Conservation (phyloP, 2,113 vertebrate species). For the Aphyosemion australe region DNA sequence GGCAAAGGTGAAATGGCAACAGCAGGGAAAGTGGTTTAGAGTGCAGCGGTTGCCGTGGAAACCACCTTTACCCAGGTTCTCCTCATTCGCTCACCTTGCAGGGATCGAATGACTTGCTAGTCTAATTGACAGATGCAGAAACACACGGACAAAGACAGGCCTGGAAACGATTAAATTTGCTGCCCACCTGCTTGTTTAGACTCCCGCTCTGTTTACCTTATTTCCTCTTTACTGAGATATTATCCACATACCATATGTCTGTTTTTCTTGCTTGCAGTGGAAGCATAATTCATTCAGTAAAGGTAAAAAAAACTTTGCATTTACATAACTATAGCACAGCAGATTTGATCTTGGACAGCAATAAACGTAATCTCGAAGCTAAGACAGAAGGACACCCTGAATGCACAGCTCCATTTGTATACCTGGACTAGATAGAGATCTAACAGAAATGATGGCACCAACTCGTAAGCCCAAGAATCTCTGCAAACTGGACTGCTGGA, state of each 20-base stretch:
- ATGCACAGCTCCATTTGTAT: too few relatives aligned
- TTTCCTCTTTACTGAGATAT: constrained; percentile 35
- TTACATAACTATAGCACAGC: constrained; percentile 5
- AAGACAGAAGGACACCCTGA: too few relatives aligned
- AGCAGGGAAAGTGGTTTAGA: constrained; percentile 31
- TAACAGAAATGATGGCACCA: constrained; percentile 6
- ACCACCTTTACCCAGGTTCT: constrained; percentile 63
- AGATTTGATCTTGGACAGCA: constrained; percentile 5
- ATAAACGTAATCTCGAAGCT: neutral
- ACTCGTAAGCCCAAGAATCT: neutral
- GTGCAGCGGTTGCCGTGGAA: constrained; percentile 59
- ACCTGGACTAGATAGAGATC: neutral
- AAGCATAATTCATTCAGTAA: constrained; percentile 15
- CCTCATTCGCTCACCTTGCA: constrained; percentile 49
- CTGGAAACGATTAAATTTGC: constrained; percentile 35
- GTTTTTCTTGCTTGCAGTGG: constrained; percentile 19
- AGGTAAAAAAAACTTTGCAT: constrained; percentile 1
- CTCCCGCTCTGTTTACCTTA: constrained; percentile 36
- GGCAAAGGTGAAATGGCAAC: constrained; percentile 48
- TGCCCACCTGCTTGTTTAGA: constrained; percentile 56
- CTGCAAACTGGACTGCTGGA: constrained; percentile 1
- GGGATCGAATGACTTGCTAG: constrained; percentile 15
- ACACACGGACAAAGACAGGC: constrained; percentile 13
- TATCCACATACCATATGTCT: constrained; percentile 35
- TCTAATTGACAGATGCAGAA: constrained; percentile 55